phyloP scores from a whole-genome alignment of 2,113 vertebrate genomes.

The Cyanoramphus novaezelandiae region DNA sequence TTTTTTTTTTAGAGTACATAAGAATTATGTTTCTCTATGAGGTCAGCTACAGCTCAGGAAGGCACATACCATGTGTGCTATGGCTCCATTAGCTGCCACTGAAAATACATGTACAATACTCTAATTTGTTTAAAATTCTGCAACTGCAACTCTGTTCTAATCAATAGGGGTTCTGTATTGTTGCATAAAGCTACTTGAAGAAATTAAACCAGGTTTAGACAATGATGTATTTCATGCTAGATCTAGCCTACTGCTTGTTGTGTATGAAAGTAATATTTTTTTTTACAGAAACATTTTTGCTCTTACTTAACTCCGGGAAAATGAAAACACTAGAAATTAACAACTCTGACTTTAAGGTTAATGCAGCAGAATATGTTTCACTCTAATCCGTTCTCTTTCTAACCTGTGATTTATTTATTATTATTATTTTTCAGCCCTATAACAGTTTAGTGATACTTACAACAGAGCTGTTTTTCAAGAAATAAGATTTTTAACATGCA shows the following conservation, averaged over 20 bases:
- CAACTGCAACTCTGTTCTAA: background rate
- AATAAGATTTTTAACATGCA: conserved; percentile 1
- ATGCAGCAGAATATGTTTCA: background rate
- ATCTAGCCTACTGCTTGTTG: background rate
- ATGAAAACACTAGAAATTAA: background rate
- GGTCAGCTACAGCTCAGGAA: background rate
- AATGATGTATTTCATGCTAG: fast-evolving
- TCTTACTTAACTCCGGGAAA: conserved; percentile 11
- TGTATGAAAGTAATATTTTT: background rate
- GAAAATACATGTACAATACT: background rate
- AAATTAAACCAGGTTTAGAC: background rate
- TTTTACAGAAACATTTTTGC: background rate
- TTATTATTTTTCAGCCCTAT: background rate
- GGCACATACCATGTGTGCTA: fast-evolving
- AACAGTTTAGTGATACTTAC: background rate
- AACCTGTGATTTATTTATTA: background rate
- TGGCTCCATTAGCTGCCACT: background rate
- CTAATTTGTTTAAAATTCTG: background rate
- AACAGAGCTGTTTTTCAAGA: background rate
- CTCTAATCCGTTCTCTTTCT: background rate
- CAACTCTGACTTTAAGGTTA: conserved; percentile 44
- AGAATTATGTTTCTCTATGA: background rate
- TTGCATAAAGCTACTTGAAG: background rate
- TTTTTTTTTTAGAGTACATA: background rate
- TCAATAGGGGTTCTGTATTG: background rate